These are phyloP conservation scores for Lophotriccus pileatus DNA, from an alignment of 2,797 vertebrate species.

Conservation along the genomic window DNA sequence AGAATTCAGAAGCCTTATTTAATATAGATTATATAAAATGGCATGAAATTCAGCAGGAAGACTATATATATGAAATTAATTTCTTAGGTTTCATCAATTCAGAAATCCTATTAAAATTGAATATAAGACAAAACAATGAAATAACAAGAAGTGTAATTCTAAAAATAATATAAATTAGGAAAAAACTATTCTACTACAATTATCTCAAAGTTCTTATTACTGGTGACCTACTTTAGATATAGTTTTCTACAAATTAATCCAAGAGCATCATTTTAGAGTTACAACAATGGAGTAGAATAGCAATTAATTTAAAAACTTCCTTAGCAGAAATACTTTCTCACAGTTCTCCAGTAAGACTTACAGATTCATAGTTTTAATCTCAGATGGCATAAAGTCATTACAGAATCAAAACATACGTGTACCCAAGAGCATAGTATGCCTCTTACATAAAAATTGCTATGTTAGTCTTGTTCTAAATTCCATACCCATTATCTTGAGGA, in stretches of 20 bases:
- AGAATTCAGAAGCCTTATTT: neutral
- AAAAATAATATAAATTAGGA: neutral
- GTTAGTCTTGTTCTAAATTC: neutral
- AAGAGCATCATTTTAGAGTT: neutral
- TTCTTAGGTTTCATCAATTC: neutral
- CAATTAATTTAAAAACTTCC: neutral
- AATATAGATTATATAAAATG: neutral
- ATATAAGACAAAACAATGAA: neutral
- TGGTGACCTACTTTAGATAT: neutral
- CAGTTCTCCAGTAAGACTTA: neutral
- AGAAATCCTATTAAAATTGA: neutral
- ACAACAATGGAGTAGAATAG: neutral
- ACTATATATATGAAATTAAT: neutral
- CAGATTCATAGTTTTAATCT: neutral
- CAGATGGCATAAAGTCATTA: neutral
- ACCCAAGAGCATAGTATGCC: neutral
- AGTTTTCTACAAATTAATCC: neutral
- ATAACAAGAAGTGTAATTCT: neutral
- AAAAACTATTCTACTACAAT: neutral
- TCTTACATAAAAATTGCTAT: neutral
- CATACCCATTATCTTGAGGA: neutral
- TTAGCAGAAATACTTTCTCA: neutral
- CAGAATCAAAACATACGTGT: neutral
- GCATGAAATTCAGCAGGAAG: neutral
- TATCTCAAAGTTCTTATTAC: neutral